These are phyloP conservation scores for Apis dorsata DNA, from an alignment of 1,140 invertebrate species.

Conservation along the genomic window DNA sequence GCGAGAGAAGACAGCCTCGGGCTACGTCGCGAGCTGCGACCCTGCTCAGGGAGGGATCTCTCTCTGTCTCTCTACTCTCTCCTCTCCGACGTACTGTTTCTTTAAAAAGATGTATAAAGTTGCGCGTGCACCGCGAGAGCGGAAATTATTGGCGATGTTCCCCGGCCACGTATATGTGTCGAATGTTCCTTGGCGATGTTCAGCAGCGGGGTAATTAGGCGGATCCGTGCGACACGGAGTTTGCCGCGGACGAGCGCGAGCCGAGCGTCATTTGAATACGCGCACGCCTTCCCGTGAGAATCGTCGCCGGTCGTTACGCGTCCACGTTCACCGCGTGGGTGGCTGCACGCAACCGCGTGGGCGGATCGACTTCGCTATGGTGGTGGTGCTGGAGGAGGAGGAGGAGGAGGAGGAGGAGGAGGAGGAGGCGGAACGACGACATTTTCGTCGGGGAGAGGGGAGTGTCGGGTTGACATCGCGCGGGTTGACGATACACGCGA, in stretches of 20 bases:
- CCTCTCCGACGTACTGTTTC: background rate
- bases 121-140: background rate
- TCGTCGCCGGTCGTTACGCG: conserved; percentile 53
- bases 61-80: background rate
- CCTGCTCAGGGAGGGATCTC: conserved; percentile 72
- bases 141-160: conserved; percentile 17
- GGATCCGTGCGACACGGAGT: background rate
- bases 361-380: conserved; percentile 38
- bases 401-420: conserved; percentile 14
- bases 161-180: background rate
- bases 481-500: background rate
- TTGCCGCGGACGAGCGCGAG: background rate
- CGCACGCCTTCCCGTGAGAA: conserved; percentile 61
- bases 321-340: conserved; percentile 56
- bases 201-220: conserved; percentile 49
- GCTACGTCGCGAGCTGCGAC: conserved; percentile 73
- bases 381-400: conserved; percentile 19
- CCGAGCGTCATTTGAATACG: conserved; percentile 39
- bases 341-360: conserved; percentile 61
- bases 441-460: conserved; percentile 22
- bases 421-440: conserved; percentile 30
- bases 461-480: conserved; percentile 8
- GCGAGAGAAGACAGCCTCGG: conserved; percentile 75
- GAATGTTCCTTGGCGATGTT: conserved; percentile 13
- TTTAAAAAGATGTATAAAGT: conserved; percentile 32